Conservation (phyloP, 2,888 invertebrate species). For the Yponomeuta cagnagella region DNA sequence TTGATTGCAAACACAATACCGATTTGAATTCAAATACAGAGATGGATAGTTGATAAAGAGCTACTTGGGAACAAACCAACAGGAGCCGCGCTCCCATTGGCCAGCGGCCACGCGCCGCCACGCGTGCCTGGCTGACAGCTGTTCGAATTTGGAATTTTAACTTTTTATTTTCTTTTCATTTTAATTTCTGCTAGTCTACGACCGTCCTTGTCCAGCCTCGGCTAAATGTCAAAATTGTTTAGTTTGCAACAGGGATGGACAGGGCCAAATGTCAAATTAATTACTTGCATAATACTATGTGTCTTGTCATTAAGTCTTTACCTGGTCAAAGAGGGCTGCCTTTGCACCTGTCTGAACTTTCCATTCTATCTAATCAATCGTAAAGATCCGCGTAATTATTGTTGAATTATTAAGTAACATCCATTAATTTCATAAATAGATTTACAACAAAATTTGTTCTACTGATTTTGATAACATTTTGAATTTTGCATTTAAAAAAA, state of each 20-base stretch:
- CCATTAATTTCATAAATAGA: too few relatives aligned
- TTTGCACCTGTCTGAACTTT: neutral
- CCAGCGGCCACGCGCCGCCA: conserved; percentile 36
- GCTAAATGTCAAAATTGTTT: neutral
- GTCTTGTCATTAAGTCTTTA: neutral
- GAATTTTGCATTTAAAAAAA: too few relatives aligned
- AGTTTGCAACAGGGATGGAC: neutral
- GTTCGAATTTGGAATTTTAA: conserved; percentile 19
- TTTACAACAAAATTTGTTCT: too few relatives aligned
- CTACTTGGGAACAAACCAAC: neutral
- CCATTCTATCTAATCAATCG: neutral
- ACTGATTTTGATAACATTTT: too few relatives aligned
- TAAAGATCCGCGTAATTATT: neutral
- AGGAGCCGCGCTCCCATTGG: conserved; percentile 16
- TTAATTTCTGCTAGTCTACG: neutral
- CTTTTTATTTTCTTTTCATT: conserved; percentile 22
- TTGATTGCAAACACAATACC: too few relatives aligned
- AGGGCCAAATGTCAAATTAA: neutral
- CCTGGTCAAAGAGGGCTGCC: neutral
- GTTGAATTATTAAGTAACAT: neutral
- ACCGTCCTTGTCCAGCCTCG: conserved; percentile 16
- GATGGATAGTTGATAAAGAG: neutral
- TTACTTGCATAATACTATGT: neutral
- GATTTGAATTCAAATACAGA: too few relatives aligned
- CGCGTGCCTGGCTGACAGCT: conserved; percentile 26